Evolutionary conservation across 2,113 vertebrate species (phyloP), one percentile per base, ranked within the genome.

Genomic region (Uria aalge): DNA sequence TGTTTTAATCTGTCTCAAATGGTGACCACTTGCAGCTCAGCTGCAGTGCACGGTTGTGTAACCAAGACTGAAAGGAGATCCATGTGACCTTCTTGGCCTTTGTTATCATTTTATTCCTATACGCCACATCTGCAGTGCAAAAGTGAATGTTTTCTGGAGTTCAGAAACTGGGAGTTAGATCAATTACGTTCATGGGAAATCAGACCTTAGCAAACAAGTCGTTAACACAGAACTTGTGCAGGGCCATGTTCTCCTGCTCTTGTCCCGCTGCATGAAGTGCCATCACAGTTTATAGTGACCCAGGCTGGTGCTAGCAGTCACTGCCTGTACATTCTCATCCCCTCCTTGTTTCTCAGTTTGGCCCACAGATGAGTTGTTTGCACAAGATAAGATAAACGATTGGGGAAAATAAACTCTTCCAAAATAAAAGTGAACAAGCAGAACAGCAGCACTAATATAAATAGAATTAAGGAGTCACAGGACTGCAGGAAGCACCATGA

Each of bases 191-290:
- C 6, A 16, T 45, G 21, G 59, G 62, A 77, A 55, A 41, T 30
- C 18, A 47, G 15, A 68, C 11, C 24, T 62, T 34, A 40, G 8
- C 11, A 30, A 77, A 75, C 4, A 36, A 23, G 4, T 66, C 1
- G 1, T 29, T 60, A 32, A 50, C 15, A 32, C 4, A 29, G 36
- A 71, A 29, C 13, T 29, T 50, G 15, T 56, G 10, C 32, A 87
- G 29, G 10, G 11, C 12, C 11, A 12, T 32, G 20, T 38, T 83
- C 27, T 81, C 21, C 36, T 63, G 24, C 21, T 79, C 17, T 57
- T 29, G 6, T 32, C 2, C 0, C 4, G 1, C 34, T 45, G 15
- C 36, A 14, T n/a, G 27, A 74, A 40, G 55, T 32, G 4, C 12
- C 16, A 20, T 8, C 5, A 34, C 11, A 50, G 23, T 30, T 62